These are phyloP conservation scores for Pasiphila rectangulata DNA, from an alignment of 2,888 invertebrate species.

Conservation along the genomic window DNA sequence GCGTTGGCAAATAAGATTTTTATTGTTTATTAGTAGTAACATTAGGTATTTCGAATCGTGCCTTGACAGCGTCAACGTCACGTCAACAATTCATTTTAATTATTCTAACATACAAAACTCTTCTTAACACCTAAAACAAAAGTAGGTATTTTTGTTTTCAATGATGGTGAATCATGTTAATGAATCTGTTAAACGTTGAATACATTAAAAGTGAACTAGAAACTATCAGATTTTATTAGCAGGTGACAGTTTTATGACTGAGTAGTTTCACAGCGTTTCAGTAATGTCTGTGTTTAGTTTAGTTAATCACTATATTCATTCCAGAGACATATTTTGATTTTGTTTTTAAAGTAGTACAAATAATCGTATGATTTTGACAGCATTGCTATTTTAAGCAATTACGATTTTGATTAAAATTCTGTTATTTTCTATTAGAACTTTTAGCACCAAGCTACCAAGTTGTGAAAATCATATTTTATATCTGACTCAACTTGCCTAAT, in stretches of 20 bases:
- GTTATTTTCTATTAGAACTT: no score
- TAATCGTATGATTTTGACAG: conserved; percentile 7
- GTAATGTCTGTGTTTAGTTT: conserved; percentile 14
- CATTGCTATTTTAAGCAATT: no score
- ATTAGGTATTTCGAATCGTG: background rate
- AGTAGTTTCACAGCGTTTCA: conserved; percentile 18
- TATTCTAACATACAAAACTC: no score
- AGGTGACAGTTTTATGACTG: conserved; percentile 19
- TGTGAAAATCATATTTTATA: no score
- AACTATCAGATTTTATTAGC: conserved; percentile 19
- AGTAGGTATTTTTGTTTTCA: no score
- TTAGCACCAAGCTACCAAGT: no score
- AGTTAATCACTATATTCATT: background rate
- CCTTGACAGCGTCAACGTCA: no score
- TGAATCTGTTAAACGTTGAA: conserved; percentile 17
- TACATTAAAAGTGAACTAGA: conserved; percentile 21
- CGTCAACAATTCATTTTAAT: no score
- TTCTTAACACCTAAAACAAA: no score
- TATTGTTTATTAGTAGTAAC: background rate
- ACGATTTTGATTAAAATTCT: no score
- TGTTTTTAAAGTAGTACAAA: conserved; percentile 4
- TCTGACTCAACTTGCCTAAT: no score
- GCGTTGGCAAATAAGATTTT: conserved; percentile 21
- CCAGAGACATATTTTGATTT: conserved; percentile 6
- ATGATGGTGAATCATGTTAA: conserved; percentile 21